phyloP scores from a whole-genome alignment of 2,888 invertebrate species.

The Drosophila merina region DNA sequence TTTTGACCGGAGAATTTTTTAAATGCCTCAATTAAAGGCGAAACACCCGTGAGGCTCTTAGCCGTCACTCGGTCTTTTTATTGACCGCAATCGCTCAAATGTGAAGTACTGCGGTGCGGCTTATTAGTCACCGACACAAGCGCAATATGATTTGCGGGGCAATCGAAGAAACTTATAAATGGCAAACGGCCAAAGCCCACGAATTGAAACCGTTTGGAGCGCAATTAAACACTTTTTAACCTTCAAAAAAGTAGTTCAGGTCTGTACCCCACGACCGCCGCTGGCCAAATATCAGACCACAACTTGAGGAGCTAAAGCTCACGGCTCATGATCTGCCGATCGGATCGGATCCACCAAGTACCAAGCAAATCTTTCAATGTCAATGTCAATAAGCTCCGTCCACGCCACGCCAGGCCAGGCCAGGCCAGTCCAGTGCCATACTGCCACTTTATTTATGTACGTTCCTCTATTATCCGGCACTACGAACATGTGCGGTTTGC shows the following conservation, averaged over 20 bases:
- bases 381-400: constrained; percentile 70
- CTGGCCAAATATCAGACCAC: constrained; percentile 68
- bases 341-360: constrained; percentile 27
- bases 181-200: constrained; percentile 47
- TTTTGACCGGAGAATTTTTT: constrained; percentile 42
- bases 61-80: constrained; percentile 42
- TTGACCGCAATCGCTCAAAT: constrained; percentile 80
- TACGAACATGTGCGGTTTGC: constrained; percentile 31
- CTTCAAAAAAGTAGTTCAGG: constrained; percentile 80
- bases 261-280: constrained; percentile 39
- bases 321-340: constrained; percentile 51
- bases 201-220: constrained; percentile 64
- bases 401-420: constrained; percentile 18
- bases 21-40: constrained; percentile 39
- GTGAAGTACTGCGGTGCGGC: constrained; percentile 60
- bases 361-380: constrained; percentile 70
- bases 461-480: constrained; percentile 22
- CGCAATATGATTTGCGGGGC: constrained; percentile 27
- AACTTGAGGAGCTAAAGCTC: constrained; percentile 27
- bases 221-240: constrained; percentile 75
- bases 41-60: constrained; percentile 15
- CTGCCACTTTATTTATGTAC: neutral
- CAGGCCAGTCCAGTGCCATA: constrained; percentile 3
- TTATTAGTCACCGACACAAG: constrained; percentile 27
- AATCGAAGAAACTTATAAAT: constrained; percentile 54